Evolutionary conservation across 2,888 invertebrate species (phyloP), one percentile per base, ranked within the genome.

Genomic region (Drosophila maculinotata): DNA sequence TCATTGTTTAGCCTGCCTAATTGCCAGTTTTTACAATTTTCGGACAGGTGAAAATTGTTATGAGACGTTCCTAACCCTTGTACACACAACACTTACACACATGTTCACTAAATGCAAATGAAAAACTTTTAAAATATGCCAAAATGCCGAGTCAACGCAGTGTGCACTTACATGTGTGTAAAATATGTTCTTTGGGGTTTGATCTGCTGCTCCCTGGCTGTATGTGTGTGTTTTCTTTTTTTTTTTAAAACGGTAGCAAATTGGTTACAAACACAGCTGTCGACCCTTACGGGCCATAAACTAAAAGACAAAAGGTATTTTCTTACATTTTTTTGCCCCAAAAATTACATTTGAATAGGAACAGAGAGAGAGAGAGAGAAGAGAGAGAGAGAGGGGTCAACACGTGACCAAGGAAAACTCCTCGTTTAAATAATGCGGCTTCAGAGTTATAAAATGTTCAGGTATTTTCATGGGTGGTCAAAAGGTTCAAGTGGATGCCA

Each of bases 181-280:
- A 79, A 75, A 76, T 71, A 83, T 79, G 72, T 81, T 58, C 17
- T 44, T 63, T 57, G 26, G 54, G 12, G 47, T 45, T 56, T 70
- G 44, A 62, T 64, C 65, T 58, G 17, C 31, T 42, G 23, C 38
- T 30, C 44, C 36, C 54, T 35, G 26, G 12, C 9, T 35, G 26
- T 41, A n/a, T 62, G 31, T 57, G 48, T 62, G 51, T 51, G 15
- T 25, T 56, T 41, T 63, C 25, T 12, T 39, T 70, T 42, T 41
- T 53, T 58, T 44, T 44, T 68, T 45, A 17, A 31, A 12, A 63
- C 86, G 54, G 83, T 64, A 87, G 81, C 83, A 87, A 82, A 82
- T 82, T 82, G 81, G 81, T 87, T 79, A 87, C 86, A 85, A 83
- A 85, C 88, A 87, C 81, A 82, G 88, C 81, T 82, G 81, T 87